phyloP scores from a whole-genome alignment of 2,113 vertebrate species.

The Marmota flaviventris region DNA sequence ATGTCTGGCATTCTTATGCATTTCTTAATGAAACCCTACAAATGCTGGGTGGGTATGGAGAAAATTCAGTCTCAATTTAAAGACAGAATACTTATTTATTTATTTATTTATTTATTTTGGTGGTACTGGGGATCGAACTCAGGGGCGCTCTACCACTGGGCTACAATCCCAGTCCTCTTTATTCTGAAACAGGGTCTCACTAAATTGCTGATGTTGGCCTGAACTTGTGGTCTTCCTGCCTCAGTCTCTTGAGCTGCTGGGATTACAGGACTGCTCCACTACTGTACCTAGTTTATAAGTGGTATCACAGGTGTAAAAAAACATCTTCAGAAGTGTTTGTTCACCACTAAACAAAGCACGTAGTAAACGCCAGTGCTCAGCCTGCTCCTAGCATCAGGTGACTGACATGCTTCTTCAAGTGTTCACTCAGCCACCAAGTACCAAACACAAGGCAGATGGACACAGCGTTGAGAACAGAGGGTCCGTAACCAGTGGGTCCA shows the following conservation, averaged over 20 bases:
- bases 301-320: not conserved
- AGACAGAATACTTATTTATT: too few relatives aligned
- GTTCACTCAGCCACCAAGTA: not conserved
- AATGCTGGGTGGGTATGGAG: not conserved
- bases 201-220: too few relatives aligned
- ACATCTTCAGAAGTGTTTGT: not conserved
- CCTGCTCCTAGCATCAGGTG: not conserved
- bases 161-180: too few relatives aligned
- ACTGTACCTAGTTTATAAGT: not conserved
- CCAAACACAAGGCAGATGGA: not conserved
- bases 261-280: too few relatives aligned
- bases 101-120: too few relatives aligned
- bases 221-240: too few relatives aligned
- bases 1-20: not conserved
- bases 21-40: not conserved
- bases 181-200: too few relatives aligned
- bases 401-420: not conserved
- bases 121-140: too few relatives aligned
- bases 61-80: not conserved
- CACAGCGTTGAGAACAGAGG: not conserved
- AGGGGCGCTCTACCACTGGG: too few relatives aligned
- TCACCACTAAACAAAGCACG: not conserved
- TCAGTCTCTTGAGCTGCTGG: too few relatives aligned
- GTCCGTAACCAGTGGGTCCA: not conserved
- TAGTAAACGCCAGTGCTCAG: not conserved